Evolutionary conservation across 1,140 invertebrate genomes (phyloP).

Genomic region (Lordiphosa mommai): DNA sequence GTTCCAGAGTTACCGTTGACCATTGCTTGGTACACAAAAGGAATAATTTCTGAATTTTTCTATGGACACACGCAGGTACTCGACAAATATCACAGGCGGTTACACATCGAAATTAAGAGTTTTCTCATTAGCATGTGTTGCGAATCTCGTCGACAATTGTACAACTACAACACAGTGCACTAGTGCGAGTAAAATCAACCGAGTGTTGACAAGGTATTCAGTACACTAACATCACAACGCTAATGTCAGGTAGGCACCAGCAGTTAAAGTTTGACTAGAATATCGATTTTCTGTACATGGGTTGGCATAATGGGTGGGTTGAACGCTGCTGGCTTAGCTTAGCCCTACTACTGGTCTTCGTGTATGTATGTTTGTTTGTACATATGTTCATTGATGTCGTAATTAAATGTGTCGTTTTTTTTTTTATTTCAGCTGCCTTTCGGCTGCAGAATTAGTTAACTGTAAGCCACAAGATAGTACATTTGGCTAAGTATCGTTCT

Average conservation of each 20-base stretch:
- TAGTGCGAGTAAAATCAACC: neutral
- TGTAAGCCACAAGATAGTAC: conserved; percentile 64
- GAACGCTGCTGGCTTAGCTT: conserved; percentile 1
- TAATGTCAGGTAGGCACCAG: conserved; percentile 22
- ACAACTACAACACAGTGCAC: neutral
- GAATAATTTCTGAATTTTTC: neutral
- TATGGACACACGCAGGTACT: neutral
- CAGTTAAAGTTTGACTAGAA: conserved; percentile 47
- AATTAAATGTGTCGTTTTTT: neutral
- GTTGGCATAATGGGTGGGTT: conserved; percentile 41
- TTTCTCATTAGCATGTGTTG: neutral
- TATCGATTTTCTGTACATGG: conserved; percentile 52
- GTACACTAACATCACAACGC: conserved; percentile 4
- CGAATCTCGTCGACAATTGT: neutral
- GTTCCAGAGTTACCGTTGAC: conserved; percentile 87
- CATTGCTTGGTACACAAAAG: conserved; percentile 79
- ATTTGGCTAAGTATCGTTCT: conserved; percentile 48
- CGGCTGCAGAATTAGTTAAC: conserved; percentile 53
- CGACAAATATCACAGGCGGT: neutral
- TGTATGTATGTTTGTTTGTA: conserved; percentile 1
- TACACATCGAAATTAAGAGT: neutral
- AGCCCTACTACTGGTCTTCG: conserved; percentile 4
- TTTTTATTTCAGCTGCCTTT: conserved; percentile 34
- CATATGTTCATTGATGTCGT: conserved; percentile 1
- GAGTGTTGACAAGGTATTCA: conserved; percentile 3